These are phyloP conservation scores for Coccyzus lansbergi DNA, from an alignment of 2,797 vertebrate species.

Conservation along the genomic window DNA sequence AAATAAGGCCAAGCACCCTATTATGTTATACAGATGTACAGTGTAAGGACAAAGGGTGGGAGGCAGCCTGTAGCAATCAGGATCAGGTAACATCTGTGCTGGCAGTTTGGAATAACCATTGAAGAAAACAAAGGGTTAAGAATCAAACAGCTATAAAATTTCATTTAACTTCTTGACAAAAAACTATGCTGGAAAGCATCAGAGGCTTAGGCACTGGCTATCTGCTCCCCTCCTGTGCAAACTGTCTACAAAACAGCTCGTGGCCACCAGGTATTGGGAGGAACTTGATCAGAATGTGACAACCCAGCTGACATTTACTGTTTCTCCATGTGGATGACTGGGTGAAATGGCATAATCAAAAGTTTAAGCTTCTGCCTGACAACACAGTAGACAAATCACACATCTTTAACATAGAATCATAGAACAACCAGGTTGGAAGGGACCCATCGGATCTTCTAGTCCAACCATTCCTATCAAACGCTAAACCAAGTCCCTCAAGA, in stretches of 20 bases:
- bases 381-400: neutral
- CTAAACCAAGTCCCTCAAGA: too few species aligned
- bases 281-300: neutral
- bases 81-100: neutral
- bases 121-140: neutral
- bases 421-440: too few species aligned
- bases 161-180: neutral
- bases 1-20: fast-evolving
- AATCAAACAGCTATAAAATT: neutral
- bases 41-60: neutral
- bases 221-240: neutral
- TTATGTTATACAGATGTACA: neutral
- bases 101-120: neutral
- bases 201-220: neutral
- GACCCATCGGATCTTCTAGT: too few species aligned
- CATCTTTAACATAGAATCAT: neutral
- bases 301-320: neutral
- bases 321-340: neutral
- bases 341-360: neutral
- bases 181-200: neutral
- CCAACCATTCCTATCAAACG: too few species aligned
- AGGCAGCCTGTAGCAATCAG: neutral
- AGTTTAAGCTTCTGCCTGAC: neutral
- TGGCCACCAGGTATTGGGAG: neutral
- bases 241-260: neutral